Conservation (phyloP, 2,113 vertebrate species). For the Felis catus region F.catus_Fca126_mat1.0 CM031417.1:449001-449500, state of each 20-base stretch:
- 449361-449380: not conserved
- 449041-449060: not conserved
- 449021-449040: not conserved
- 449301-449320: not conserved
- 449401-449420: too few relatives aligned
- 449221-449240: not conserved
- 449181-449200: not conserved
- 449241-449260: accelerated
- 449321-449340: accelerated
- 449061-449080: not conserved
- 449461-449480: not conserved
- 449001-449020: not conserved
- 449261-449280: accelerated
- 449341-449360: too few relatives aligned
- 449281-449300: too few relatives aligned
- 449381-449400: too few relatives aligned
- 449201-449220: too few relatives aligned
- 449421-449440: too few relatives aligned
- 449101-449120: not conserved
- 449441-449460: not conserved
- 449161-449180: accelerated
- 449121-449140: not conserved
- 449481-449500: not conserved
- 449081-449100: not conserved
- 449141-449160: not conserved